Evolutionary conservation across 1,140 invertebrate species (phyloP).

Genomic region (Papilio aristodemus): DNA sequence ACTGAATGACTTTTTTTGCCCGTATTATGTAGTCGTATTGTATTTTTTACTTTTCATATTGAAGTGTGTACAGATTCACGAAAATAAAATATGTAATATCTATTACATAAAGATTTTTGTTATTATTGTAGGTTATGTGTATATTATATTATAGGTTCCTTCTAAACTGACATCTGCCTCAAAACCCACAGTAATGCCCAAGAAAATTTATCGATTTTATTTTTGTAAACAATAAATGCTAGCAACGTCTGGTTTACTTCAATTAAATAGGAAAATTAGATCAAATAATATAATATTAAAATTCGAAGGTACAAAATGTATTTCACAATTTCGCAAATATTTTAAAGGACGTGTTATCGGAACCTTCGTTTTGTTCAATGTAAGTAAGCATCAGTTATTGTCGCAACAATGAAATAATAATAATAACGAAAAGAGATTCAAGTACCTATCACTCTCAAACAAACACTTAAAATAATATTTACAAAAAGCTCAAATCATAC

Average conservation of each 20-base stretch:
- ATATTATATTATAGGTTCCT: too few species aligned
- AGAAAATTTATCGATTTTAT: not conserved
- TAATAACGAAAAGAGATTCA: conserved; percentile 74
- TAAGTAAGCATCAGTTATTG: conserved; percentile 22
- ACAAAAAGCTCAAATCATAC: conserved; percentile 75
- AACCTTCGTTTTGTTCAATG: conserved; percentile 11
- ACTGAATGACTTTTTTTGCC: not conserved
- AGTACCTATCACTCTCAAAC: conserved; percentile 75
- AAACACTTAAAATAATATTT: conserved; percentile 78
- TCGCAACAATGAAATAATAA: conserved; percentile 32
- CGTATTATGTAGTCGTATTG: not conserved
- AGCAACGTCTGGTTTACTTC: not conserved
- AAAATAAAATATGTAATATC: not conserved
- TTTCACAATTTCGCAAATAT: not conserved
- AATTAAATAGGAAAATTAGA: not conserved
- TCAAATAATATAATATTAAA: not conserved
- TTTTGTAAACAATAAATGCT: conserved; percentile 6
- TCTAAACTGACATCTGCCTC: too few species aligned
- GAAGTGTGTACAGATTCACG: not conserved
- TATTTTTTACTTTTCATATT: not conserved
- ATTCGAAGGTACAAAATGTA: not conserved
- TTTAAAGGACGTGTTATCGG: not conserved
- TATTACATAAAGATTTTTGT: too few species aligned
- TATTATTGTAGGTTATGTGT: too few species aligned
- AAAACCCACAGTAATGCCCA: not conserved